Evolutionary conservation across 2,888 invertebrate genomes (phyloP).

Genomic region (Dichetophora obliterata): DNA sequence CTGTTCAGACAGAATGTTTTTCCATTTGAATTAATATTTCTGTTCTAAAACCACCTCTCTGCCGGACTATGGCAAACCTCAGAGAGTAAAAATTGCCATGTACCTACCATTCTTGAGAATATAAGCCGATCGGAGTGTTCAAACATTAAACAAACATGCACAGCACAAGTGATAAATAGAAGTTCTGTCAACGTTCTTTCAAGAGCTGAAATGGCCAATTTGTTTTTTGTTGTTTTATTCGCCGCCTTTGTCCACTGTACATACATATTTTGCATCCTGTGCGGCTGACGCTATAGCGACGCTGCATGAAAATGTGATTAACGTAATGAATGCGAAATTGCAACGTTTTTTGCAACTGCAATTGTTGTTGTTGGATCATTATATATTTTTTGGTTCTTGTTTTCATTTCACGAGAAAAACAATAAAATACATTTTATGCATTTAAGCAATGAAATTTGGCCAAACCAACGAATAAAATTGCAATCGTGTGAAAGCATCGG

Average conservation of each 20-base stretch:
- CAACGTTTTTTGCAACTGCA: slow-evolving; percentile 20
- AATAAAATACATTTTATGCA: slow-evolving; percentile 22
- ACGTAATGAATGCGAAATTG: slow-evolving; percentile 42
- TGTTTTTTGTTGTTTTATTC: too few relatives aligned
- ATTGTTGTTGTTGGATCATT: slow-evolving; percentile 26
- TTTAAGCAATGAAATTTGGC: slow-evolving; percentile 23
- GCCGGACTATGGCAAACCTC: too few relatives aligned
- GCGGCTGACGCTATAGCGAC: not conserved
- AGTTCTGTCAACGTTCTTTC: too few relatives aligned
- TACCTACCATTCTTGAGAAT: too few relatives aligned
- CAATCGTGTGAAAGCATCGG: not conserved
- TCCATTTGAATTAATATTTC: too few relatives aligned
- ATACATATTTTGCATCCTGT: not conserved
- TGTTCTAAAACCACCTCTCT: too few relatives aligned
- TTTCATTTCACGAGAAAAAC: not conserved
- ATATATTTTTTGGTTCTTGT: slow-evolving; percentile 17
- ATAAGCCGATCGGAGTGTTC: too few relatives aligned
- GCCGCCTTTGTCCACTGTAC: not conserved
- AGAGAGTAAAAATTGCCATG: too few relatives aligned
- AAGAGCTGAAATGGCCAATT: too few relatives aligned
- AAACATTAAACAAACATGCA: too few relatives aligned
- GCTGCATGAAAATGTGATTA: slow-evolving; percentile 42
- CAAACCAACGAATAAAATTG: not conserved
- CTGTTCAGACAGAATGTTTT: too few relatives aligned
- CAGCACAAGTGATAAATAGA: too few relatives aligned